Conservation (phyloP, 1,140 invertebrate species). For the Hetaerina americana region DNA sequence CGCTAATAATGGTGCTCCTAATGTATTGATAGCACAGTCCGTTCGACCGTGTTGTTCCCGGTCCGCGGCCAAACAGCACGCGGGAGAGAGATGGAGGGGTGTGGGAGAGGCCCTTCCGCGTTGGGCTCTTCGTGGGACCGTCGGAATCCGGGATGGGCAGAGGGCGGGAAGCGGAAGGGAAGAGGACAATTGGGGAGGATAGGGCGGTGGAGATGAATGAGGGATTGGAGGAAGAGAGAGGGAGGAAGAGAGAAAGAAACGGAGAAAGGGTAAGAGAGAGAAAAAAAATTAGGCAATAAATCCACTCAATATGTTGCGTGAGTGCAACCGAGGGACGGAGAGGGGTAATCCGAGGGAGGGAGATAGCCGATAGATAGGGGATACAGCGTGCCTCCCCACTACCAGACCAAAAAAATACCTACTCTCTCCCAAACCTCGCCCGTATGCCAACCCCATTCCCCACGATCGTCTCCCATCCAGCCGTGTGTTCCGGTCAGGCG, state of each 20-base stretch:
- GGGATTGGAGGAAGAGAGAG: background rate
- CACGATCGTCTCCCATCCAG: background rate
- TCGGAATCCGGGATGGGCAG: too few species aligned
- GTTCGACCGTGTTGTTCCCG: too few species aligned
- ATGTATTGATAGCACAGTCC: too few species aligned
- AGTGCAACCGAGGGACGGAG: background rate
- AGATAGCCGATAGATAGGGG: background rate
- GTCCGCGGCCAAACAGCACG: too few species aligned
- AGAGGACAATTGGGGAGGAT: background rate
- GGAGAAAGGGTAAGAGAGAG: background rate
- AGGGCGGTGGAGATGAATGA: background rate
- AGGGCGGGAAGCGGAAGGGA: background rate
- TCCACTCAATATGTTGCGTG: too few species aligned
- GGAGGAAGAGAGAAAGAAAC: background rate
- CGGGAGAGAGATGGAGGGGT: too few species aligned
- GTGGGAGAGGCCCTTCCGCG: too few species aligned
- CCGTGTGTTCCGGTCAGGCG: background rate
- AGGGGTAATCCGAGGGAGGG: background rate
- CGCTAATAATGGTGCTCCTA: too few species aligned
- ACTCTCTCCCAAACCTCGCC: too few species aligned
- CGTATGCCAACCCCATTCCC: background rate
- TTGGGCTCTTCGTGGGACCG: too few species aligned
- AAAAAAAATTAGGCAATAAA: background rate
- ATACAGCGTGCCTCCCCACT: too few species aligned
- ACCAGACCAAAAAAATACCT: too few species aligned